A percentile compares a stretch with the other conserved stretches of the same genome.
Conservation (phyloP, 2,797 vertebrate species). For the Naso thynnoides region DNA sequence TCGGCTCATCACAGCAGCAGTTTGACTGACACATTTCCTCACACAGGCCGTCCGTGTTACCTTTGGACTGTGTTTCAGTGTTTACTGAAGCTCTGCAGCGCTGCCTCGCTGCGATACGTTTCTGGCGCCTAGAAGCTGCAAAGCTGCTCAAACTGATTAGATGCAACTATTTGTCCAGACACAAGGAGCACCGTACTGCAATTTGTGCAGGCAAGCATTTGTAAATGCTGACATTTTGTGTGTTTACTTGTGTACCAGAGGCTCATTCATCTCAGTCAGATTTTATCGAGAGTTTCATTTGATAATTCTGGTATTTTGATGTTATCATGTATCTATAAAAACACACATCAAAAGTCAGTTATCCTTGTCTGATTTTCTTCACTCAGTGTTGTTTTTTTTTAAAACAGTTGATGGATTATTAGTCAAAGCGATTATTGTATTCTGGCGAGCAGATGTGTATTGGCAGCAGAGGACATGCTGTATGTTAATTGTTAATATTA, state of each 20-base stretch:
- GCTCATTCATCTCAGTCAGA: not conserved
- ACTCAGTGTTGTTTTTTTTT: not conserved
- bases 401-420: not conserved
- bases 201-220: not conserved
- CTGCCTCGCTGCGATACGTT: conserved; percentile 9
- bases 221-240: not conserved
- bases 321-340: not conserved
- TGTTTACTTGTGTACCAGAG: not conserved
- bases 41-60: not conserved
- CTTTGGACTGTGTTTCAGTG: not conserved
- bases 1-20: not conserved
- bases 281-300: conserved; percentile 17
- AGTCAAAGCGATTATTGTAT: not conserved
- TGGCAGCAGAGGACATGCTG: conserved; percentile 31
- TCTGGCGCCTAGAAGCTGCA: conserved; percentile 13
- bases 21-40: not conserved
- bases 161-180: conserved; percentile 17
- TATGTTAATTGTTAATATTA: too few relatives aligned
- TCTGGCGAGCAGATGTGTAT: conserved; percentile 21
- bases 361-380: not conserved
- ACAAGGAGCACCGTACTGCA: not conserved
- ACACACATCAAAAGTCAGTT: not conserved
- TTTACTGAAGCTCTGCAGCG: not conserved
- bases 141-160: conserved; percentile 33
- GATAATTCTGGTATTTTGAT: not conserved